Evolutionary conservation across 2,888 invertebrate genomes (phyloP).

Genomic region (Griposia aprilina): DNA sequence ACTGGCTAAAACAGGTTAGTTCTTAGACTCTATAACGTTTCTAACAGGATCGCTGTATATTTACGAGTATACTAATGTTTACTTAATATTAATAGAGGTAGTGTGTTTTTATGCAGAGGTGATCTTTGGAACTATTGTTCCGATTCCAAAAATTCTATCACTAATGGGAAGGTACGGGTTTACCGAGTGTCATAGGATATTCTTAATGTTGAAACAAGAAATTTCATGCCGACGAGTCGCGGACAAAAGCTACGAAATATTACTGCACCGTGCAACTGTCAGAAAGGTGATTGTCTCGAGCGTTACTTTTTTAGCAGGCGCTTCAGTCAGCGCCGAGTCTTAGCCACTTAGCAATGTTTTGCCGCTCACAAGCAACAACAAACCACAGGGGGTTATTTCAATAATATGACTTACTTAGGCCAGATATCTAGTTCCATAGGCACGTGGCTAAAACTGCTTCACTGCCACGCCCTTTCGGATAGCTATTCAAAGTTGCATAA

Average conservation of each 20-base stretch:
- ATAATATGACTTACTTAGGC: constrained; percentile 12
- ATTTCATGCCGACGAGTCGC: neutral
- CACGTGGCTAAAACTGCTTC: constrained; percentile 1
- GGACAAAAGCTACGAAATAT: neutral
- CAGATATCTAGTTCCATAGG: constrained; percentile 19
- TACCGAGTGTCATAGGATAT: neutral
- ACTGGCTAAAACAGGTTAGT: neutral
- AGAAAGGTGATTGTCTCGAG: neutral
- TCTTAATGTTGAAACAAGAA: neutral
- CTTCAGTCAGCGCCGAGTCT: neutral
- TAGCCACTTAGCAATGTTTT: constrained; percentile 15
- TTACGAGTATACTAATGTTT: neutral
- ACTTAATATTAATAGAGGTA: neutral
- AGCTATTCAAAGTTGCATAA: constrained; percentile 42
- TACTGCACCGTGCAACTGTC: neutral
- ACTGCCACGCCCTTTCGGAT: constrained; percentile 33
- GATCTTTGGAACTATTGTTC: neutral
- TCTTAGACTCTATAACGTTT: neutral
- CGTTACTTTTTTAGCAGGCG: constrained; percentile 9
- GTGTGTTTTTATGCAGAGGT: neutral
- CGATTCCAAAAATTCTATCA: neutral
- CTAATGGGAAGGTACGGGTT: neutral
- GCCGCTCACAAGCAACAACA: neutral
- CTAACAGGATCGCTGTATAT: neutral
- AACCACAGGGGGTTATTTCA: constrained; percentile 10